These are phyloP conservation scores for Rhagium mordax DNA, from an alignment of 2,888 invertebrate species.

Conservation along the genomic window DNA sequence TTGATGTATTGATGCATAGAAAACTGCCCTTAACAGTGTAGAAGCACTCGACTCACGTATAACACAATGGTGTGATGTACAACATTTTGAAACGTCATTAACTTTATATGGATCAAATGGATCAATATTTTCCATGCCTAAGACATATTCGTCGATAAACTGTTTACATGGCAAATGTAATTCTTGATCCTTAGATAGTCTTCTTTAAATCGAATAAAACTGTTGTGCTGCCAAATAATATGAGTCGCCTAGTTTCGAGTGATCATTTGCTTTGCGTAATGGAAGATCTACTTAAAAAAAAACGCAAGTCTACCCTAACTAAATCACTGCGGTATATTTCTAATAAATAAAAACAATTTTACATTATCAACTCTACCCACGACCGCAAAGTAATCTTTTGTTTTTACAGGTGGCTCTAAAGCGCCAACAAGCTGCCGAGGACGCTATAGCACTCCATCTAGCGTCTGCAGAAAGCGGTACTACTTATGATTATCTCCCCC, in stretches of 20 bases:
- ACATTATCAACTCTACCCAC: no score
- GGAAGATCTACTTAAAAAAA: slow-evolving; percentile 1
- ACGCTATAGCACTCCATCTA: slow-evolving; percentile 93
- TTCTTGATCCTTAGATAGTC: neutral
- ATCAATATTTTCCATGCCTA: slow-evolving; percentile 20
- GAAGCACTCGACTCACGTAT: slow-evolving; percentile 31
- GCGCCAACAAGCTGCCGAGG: slow-evolving; percentile 97
- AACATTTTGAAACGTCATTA: slow-evolving; percentile 10
- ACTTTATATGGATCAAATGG: slow-evolving; percentile 1
- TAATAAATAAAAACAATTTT: no score
- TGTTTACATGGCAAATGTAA: slow-evolving; percentile 12
- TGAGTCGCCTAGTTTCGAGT: slow-evolving; percentile 23
- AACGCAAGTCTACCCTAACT: no score
- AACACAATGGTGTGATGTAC: slow-evolving; percentile 36
- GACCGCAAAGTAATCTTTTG: neutral
- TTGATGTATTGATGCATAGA: slow-evolving; percentile 32
- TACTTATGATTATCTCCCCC: slow-evolving; percentile 82
- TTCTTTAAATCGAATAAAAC: slow-evolving; percentile 16
- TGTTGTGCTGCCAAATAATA: neutral
- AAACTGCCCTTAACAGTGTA: slow-evolving; percentile 40
- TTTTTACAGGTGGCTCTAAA: slow-evolving; percentile 88
- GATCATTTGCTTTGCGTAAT: neutral
- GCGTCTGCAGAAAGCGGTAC: slow-evolving; percentile 88
- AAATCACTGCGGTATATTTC: no score
- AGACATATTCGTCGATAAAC: slow-evolving; percentile 33